Percentiles rank a stretch among this genome's conserved stretches.
Evolutionary conservation across 2,888 invertebrate species (phyloP).

Genomic region (Chymomyza amoena): DNA sequence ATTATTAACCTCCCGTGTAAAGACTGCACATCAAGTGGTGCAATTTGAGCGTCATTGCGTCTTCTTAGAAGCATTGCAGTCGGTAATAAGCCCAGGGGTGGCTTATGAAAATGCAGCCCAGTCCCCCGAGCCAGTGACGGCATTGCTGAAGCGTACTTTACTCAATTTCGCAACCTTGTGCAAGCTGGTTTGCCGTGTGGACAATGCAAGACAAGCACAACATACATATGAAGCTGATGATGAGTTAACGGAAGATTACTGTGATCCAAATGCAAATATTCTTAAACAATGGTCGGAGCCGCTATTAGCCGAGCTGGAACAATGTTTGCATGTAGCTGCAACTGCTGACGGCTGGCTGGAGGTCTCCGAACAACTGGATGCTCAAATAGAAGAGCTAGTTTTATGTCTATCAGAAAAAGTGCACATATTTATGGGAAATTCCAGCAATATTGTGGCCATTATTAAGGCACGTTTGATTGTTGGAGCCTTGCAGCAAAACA

Average conservation of each 20-base stretch:
- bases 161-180: slow-evolving; percentile 68
- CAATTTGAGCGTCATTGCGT: slow-evolving; percentile 56
- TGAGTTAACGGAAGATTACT: slow-evolving; percentile 73
- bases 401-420: slow-evolving; percentile 65
- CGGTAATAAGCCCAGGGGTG: slow-evolving; percentile 41
- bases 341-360: slow-evolving; percentile 64
- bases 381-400: slow-evolving; percentile 46
- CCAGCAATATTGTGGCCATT: slow-evolving; percentile 53
- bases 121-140: slow-evolving; percentile 33
- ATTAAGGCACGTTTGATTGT: slow-evolving; percentile 68
- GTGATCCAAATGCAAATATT: slow-evolving; percentile 72
- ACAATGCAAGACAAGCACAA: slow-evolving; percentile 8
- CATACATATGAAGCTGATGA: slow-evolving; percentile 53
- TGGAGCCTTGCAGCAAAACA: slow-evolving; percentile 47
- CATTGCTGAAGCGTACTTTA: slow-evolving; percentile 56
- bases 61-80: slow-evolving; percentile 64
- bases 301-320: slow-evolving; percentile 59
- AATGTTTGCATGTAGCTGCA: slow-evolving; percentile 62
- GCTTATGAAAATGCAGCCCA: slow-evolving; percentile 43
- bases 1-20: slow-evolving; percentile 40
- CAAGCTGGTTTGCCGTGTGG: slow-evolving; percentile 68
- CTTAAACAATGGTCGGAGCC: slow-evolving; percentile 72
- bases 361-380: slow-evolving; percentile 31
- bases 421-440: slow-evolving; percentile 58
- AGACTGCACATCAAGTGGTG: slow-evolving; percentile 21